Evolutionary conservation across 2,888 invertebrate species (phyloP).

Genomic region (Cosmorhoe ocellata): DNA sequence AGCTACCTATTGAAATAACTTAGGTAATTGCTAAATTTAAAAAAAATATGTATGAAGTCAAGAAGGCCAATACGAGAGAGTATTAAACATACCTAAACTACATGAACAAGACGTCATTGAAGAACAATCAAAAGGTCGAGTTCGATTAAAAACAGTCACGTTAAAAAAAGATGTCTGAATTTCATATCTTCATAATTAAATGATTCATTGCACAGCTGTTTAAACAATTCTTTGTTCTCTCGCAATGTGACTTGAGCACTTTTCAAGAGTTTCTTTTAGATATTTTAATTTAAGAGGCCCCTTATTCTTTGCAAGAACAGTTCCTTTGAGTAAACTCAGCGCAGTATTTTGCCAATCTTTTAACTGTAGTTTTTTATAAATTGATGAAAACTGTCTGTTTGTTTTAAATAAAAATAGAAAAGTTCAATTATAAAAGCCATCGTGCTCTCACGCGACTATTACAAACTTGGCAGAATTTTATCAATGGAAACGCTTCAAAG

Average conservation of each 20-base stretch:
- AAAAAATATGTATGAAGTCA: too few species aligned
- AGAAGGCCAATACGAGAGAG: too few species aligned
- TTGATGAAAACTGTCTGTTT: conserved; percentile 1
- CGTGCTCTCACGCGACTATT: conserved; percentile 27
- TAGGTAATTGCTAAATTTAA: too few species aligned
- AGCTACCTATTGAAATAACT: too few species aligned
- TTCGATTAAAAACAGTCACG: conserved; percentile 34
- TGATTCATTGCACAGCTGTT: conserved; percentile 32
- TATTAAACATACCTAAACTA: too few species aligned
- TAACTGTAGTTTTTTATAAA: conserved; percentile 7
- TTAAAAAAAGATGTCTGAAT: conserved; percentile 3
- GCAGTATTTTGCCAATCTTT: conserved; percentile 1
- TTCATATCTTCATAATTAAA: conserved; percentile 21
- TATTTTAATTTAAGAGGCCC: conserved; percentile 32
- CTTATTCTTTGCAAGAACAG: conserved; percentile 26
- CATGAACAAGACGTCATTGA: neutral
- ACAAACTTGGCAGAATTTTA: conserved; percentile 50
- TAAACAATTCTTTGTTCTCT: conserved; percentile 30
- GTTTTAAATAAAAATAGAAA: neutral
- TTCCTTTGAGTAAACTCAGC: conserved; percentile 20
- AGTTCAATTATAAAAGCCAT: conserved; percentile 7
- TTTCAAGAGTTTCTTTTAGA: conserved; percentile 29
- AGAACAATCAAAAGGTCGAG: neutral
- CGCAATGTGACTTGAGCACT: conserved; percentile 27
- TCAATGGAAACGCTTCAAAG: conserved; percentile 51